A percentile compares a stretch with the other conserved stretches of the same genome.
Evolutionary conservation across 1,140 invertebrate genomes (phyloP).

Genomic region (Steinernema khuongi): DNA sequence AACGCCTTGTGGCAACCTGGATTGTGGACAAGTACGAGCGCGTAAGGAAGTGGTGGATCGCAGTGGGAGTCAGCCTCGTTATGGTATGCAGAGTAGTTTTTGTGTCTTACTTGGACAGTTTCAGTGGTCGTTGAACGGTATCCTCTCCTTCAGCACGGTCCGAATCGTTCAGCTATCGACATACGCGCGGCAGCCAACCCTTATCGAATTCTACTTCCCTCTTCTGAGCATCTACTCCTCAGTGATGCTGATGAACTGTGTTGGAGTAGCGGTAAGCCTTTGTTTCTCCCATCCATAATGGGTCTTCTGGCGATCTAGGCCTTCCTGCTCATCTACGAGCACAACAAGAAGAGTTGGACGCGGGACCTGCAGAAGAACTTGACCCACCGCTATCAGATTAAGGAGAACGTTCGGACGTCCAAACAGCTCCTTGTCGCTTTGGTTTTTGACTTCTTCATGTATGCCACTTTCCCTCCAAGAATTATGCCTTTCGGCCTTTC

Average conservation of each 20-base stretch:
- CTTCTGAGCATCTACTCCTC: background rate
- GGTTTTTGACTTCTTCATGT: background rate
- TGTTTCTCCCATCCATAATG: background rate
- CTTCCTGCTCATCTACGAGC: background rate
- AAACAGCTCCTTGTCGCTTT: background rate
- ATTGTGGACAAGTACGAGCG: background rate
- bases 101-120: background rate
- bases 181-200: background rate
- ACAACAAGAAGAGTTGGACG: background rate
- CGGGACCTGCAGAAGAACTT: background rate
- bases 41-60: background rate
- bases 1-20: background rate
- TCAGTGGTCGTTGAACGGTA: background rate
- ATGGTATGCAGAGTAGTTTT: background rate
- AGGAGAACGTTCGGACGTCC: background rate
- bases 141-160: background rate
- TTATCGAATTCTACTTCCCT: no score
- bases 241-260: background rate
- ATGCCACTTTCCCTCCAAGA: background rate
- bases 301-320: no score
- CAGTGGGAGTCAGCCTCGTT: background rate
- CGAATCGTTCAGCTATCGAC: background rate
- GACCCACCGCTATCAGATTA: background rate
- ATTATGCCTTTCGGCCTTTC: no score
- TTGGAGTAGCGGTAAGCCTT: background rate